Percentiles rank a stretch among this genome's conserved stretches.
Evolutionary conservation across 2,797 vertebrate species (phyloP).

Genomic region (Xenentodon cancila): DNA sequence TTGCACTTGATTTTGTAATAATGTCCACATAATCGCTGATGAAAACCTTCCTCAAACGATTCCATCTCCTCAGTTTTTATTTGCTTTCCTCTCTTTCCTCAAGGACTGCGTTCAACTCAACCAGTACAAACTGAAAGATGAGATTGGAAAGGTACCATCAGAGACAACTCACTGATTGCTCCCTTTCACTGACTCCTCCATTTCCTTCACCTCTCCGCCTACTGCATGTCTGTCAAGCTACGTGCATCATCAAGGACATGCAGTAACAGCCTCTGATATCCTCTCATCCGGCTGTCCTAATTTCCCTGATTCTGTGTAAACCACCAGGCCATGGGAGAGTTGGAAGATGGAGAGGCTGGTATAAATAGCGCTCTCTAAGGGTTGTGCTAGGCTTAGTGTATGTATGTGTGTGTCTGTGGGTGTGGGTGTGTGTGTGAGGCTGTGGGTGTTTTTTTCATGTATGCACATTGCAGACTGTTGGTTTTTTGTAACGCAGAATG

Average conservation of each 20-base stretch:
- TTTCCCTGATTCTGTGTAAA: slow-evolving; percentile 72
- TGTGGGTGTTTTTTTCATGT: slow-evolving; percentile 22
- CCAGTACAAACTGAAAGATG: slow-evolving; percentile 98
- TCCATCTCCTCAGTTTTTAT: slow-evolving; percentile 19
- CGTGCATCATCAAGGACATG: slow-evolving; percentile 55
- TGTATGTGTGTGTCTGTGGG: slow-evolving; percentile 19
- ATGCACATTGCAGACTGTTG: slow-evolving; percentile 27
- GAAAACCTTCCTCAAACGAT: slow-evolving; percentile 25
- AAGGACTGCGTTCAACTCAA: slow-evolving; percentile 99
- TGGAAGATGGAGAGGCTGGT: slow-evolving; percentile 73
- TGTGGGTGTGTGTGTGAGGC: neutral
- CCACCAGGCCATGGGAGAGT: slow-evolving; percentile 67
- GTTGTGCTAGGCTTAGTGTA: slow-evolving; percentile 51
- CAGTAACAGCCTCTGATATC: slow-evolving; percentile 59
- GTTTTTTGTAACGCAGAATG: slow-evolving; percentile 18
- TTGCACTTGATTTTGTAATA: neutral
- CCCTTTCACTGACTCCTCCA: slow-evolving; percentile 50
- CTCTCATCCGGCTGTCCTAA: slow-evolving; percentile 68
- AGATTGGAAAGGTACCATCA: slow-evolving; percentile 94
- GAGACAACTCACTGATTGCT: slow-evolving; percentile 58
- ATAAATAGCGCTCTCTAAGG: slow-evolving; percentile 78
- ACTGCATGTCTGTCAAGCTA: slow-evolving; percentile 62
- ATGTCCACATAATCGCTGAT: neutral
- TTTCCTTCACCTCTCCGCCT: slow-evolving; percentile 46
- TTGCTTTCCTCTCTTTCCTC: slow-evolving; percentile 19